Base-by-base conservation (phyloP, 2,888 invertebrate genomes). In the Morpho helenor region DNA sequence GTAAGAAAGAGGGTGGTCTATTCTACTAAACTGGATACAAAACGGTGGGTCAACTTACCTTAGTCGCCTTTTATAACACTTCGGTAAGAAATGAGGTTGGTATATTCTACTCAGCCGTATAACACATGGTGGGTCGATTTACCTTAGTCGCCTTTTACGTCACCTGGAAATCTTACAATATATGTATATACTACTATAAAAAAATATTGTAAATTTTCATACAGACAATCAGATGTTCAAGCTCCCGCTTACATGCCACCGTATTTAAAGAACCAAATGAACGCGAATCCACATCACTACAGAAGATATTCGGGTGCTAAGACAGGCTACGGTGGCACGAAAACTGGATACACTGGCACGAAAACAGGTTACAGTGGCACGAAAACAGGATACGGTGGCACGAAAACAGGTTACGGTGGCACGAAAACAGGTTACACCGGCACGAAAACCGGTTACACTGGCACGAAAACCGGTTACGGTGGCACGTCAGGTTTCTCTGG, bases 161-260 rank as follows among this genome's bases (percentile, higher is more conserved):
- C 2, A 16, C 16, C 16, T 16, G 16, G 16, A 16, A 16, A 16
- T 16, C 16, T 16, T 16, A 16, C 16, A 16, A 16, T 16, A 16
- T 16, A 16, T 16, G 16, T 16, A 16, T 16, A 16, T 16, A 16
- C 16, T 16, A 16, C 16, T 16, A 31, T 31, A 31, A 31, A 31
- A 31, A 31, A 31, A 3, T 31, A 31, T 5, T 31, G 5, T 31
- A 31, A 31, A 31, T 31, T 31, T 31, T 31, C 31, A 5, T 47
- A 48, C 71, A 89, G 89, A 3, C 86, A 87, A 83, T 79, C 86
- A 1, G 89, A 89, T 60, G 87, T 87, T 0, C 73, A 81, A 65
- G 87, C 88, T 0, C 87, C 88, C 0, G 67, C 75, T 0, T 88
- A 90, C 66, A 67, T 77, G 8, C 88, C 88, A 0, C 43, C 83